Evolutionary conservation across 2,888 invertebrate species (phyloP), one percentile per base, ranked within the genome.

Genomic region (Pherbina coryleti): DNA sequence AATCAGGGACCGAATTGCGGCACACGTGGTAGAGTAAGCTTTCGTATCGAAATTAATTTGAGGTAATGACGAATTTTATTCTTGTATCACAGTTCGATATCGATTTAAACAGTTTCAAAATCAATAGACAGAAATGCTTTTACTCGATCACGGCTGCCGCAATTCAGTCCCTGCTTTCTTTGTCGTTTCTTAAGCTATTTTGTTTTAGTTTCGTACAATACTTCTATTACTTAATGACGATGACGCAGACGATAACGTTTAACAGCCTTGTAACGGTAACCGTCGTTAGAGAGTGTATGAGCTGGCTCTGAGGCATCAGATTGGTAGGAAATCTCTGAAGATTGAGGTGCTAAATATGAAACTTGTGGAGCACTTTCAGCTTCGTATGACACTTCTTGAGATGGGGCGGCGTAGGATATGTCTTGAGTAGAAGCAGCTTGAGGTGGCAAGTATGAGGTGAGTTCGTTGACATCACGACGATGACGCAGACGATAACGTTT

Each of bases 401-500:
- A 73, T 53, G 75, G 37, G 60, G 75, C 64, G 37, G 73, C 25
- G 34, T 73, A 53, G 17, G 60, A 19, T 37, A 25, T 14, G 19
- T 19, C 69, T 31, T 11, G 67, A 8, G 34, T 57, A 25, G 75
- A 75, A 49, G 25, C 66, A 22, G 49, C 70, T 49, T 19, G 49
- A 28, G 76, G 44, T 14, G 70, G 28, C 25, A 55, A 9, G 8
- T 19, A 22, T 11, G 55, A 55, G 5, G 19, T 4, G 9, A 73
- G 44, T 49, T 73, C 73, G 62, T 57, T 73, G 25, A 73, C 62
- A 62, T 73, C 73, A 62, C 73, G 75, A 55, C 75, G 74, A 55
- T 77, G 69, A 71, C 67, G 78, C 17, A 51, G n/a, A 57, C 78
- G 80, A 44, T 77, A 77, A 60, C 78, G 78, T 49, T 78, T 78